A percentile compares a stretch with the other conserved stretches of the same genome.
phyloP scores from a whole-genome alignment of 2,113 vertebrate genomes.

The Odontophorus gujanensis region DNA sequence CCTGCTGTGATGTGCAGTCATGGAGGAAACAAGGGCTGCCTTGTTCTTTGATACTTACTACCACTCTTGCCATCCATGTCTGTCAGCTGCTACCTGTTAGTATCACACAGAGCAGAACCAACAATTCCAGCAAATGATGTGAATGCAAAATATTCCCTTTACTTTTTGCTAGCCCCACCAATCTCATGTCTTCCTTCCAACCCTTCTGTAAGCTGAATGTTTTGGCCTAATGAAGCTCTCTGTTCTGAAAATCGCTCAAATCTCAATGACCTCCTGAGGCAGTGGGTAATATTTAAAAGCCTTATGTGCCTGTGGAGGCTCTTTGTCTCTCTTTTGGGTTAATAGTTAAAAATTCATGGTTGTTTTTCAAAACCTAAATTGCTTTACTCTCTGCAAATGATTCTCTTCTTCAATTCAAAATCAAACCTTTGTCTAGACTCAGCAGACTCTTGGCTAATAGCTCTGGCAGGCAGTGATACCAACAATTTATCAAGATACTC shows the following conservation, averaged over 20 bases:
- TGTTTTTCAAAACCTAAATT: constrained; percentile 81
- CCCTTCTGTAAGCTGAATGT: background rate
- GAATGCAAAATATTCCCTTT: background rate
- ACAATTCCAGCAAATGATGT: background rate
- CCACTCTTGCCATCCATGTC: background rate
- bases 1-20: background rate
- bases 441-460: constrained; percentile 74
- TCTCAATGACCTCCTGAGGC: constrained; percentile 34
- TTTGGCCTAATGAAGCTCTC: constrained; percentile 58
- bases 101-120: background rate
- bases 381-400: constrained; percentile 75
- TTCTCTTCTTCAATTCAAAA: constrained; percentile 80
- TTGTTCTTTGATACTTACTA: background rate
- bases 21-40: background rate
- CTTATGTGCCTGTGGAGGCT: constrained; percentile 65
- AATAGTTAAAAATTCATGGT: constrained; percentile 86
- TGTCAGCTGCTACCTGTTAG: background rate
- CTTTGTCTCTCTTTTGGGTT: constrained; percentile 77
- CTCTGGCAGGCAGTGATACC: constrained; percentile 72
- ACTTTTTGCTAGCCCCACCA: background rate
- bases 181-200: constrained; percentile 14
- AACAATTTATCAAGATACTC: constrained; percentile 60
- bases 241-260: constrained; percentile 57
- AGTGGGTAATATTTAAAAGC: constrained; percentile 58
- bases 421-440: constrained; percentile 84